phyloP scores from a whole-genome alignment of 1,140 invertebrate species.

The Dysdera silvatica region DNA sequence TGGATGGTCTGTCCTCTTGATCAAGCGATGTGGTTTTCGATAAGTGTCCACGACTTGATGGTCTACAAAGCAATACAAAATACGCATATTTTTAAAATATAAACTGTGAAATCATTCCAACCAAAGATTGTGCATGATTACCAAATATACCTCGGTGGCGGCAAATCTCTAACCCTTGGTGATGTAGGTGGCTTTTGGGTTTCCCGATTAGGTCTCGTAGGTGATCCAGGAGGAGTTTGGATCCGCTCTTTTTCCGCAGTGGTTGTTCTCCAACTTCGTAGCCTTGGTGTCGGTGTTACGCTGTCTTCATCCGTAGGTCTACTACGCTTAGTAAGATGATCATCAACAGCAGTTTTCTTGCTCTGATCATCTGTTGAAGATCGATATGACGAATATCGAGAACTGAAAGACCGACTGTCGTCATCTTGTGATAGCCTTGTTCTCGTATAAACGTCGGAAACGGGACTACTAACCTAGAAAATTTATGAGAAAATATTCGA shows the following conservation, averaged over 20 bases:
- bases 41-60: not conserved
- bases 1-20: not conserved
- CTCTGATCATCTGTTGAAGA: too few relatives aligned
- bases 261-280: slow-evolving; percentile 16
- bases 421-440: too few relatives aligned
- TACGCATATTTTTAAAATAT: not conserved
- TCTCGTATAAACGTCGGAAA: too few relatives aligned
- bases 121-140: not conserved
- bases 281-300: not conserved
- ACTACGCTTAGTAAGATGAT: too few relatives aligned
- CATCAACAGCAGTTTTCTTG: too few relatives aligned
- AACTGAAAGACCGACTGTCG: too few relatives aligned
- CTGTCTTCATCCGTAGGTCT: too few relatives aligned
- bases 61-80: not conserved
- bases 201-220: slow-evolving; percentile 8
- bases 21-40: slow-evolving; percentile 8
- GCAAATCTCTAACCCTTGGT: not conserved
- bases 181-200: slow-evolving; percentile 20
- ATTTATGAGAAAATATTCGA: too few relatives aligned
- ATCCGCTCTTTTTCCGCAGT: slow-evolving; percentile 15
- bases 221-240: slow-evolving; percentile 12
- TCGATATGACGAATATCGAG: too few relatives aligned
- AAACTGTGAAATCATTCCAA: not conserved
- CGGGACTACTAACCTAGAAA: too few relatives aligned
- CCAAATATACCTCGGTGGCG: slow-evolving; percentile 1